These are phyloP conservation scores for Aviceda subcristata DNA, from an alignment of 2,113 vertebrate species.

Conservation along the genomic window DNA sequence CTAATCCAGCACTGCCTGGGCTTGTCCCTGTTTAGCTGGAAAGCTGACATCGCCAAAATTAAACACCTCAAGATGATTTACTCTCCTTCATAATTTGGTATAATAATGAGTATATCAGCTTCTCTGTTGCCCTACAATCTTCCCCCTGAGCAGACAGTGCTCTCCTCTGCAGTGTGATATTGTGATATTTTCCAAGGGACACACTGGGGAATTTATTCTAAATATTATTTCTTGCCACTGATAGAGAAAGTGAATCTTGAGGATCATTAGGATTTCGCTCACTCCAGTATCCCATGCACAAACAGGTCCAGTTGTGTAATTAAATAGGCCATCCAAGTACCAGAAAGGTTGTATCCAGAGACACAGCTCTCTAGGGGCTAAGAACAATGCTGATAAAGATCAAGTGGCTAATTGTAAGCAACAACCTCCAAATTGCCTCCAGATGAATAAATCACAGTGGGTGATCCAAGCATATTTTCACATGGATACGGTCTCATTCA, in stretches of 20 bases:
- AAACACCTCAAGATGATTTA: not conserved
- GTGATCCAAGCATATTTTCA: conserved; percentile 72
- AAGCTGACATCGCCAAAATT: not conserved
- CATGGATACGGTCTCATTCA: conserved; percentile 71
- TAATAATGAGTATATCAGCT: not conserved
- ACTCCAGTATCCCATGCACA: conserved; percentile 5
- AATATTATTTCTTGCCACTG: not conserved
- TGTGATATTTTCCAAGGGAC: not conserved
- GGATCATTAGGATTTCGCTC: not conserved
- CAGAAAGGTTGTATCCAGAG: conserved; percentile 63
- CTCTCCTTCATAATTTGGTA: not conserved
- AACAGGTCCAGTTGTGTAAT: conserved; percentile 41
- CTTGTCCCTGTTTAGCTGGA: not conserved
- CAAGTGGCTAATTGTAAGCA: conserved; percentile 76
- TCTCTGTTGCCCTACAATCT: not conserved
- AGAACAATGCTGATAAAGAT: conserved; percentile 78
- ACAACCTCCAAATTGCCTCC: conserved; percentile 70
- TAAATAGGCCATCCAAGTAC: conserved; percentile 68
- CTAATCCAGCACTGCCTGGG: not conserved
- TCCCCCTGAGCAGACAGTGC: not conserved
- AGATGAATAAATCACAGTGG: conserved; percentile 73
- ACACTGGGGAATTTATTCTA: not conserved
- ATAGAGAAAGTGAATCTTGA: not conserved
- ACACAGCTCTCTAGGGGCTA: conserved; percentile 59
- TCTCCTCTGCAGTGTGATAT: not conserved